A percentile compares a stretch with the other conserved stretches of the same genome.
Conservation (phyloP, 92 coral and sea anemone genomes). For the Porites cylindrica region DNA sequence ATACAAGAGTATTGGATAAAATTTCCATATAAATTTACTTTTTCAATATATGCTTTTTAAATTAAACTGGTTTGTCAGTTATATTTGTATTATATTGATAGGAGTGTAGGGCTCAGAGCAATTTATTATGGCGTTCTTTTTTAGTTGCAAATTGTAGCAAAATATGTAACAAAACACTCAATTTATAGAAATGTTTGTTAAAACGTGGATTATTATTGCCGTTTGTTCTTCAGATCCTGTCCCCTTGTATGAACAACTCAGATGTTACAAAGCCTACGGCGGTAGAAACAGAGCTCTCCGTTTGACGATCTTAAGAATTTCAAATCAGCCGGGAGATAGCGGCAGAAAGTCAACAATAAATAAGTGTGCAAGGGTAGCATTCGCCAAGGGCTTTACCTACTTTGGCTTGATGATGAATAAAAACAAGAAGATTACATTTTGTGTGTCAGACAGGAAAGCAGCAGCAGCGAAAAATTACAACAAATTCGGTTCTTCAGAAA, state of each 20-base stretch:
- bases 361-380: conserved; percentile 60
- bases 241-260: conserved; percentile 10
- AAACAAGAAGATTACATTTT: neutral
- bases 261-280: conserved; percentile 13
- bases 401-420: neutral
- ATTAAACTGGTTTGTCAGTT: too few species aligned
- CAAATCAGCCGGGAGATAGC: conserved; percentile 15
- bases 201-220: neutral
- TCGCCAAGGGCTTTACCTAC: conserved; percentile 17
- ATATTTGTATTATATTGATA: too few species aligned
- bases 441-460: neutral
- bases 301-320: conserved; percentile 18
- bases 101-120: too few species aligned
- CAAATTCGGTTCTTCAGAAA: neutral
- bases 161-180: neutral
- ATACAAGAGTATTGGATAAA: too few species aligned
- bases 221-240: conserved; percentile 4
- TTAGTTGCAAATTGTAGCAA: neutral
- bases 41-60: too few species aligned
- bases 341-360: conserved; percentile 18
- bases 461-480: neutral
- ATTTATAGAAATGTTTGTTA: too few species aligned
- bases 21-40: too few species aligned
- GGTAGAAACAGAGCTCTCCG: conserved; percentile 1
- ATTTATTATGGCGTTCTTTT: too few species aligned